A percentile compares a stretch with the other conserved stretches of the same genome.
Conservation (phyloP, 2,888 invertebrate genomes). For the Drosophila prolongata region DNA sequence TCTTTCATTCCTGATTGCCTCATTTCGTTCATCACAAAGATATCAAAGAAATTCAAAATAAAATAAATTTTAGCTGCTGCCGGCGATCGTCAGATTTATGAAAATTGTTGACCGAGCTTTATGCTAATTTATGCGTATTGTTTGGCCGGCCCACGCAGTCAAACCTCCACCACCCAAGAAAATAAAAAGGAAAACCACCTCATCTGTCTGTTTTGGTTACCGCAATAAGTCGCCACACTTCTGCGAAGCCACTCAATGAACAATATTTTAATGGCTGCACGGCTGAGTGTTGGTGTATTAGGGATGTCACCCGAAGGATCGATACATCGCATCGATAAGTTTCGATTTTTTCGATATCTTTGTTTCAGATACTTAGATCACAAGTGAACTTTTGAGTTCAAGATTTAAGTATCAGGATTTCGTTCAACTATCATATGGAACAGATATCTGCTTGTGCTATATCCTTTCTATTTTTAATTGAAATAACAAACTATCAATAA, state of each 20-base stretch:
- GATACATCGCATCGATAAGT: neutral
- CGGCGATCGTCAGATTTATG: conserved; percentile 56
- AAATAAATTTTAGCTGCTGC: conserved; percentile 26
- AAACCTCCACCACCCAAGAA: neutral
- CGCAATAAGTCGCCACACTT: conserved; percentile 42
- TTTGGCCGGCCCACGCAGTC: conserved; percentile 47
- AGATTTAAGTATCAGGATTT: too few species aligned
- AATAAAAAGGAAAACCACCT: conserved; percentile 1
- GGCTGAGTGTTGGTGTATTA: conserved; percentile 6
- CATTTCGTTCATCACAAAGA: conserved; percentile 43
- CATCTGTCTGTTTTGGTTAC: conserved; percentile 12
- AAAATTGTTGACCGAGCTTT: conserved; percentile 69
- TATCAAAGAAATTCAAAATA: conserved; percentile 40
- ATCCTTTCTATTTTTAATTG: too few species aligned
- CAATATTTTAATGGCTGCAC: conserved; percentile 54
- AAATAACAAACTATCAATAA: too few species aligned
- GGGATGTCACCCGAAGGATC: neutral
- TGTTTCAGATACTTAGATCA: too few species aligned
- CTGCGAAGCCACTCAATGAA: conserved; percentile 47
- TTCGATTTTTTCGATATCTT: too few species aligned
- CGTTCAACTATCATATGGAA: too few species aligned
- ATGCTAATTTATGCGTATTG: conserved; percentile 73
- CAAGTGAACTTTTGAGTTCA: too few species aligned
- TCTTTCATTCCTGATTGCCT: conserved; percentile 38
- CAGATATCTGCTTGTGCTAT: too few species aligned